Conservation (phyloP, 1,140 invertebrate species). For the Bicyclus anynana region DNA sequence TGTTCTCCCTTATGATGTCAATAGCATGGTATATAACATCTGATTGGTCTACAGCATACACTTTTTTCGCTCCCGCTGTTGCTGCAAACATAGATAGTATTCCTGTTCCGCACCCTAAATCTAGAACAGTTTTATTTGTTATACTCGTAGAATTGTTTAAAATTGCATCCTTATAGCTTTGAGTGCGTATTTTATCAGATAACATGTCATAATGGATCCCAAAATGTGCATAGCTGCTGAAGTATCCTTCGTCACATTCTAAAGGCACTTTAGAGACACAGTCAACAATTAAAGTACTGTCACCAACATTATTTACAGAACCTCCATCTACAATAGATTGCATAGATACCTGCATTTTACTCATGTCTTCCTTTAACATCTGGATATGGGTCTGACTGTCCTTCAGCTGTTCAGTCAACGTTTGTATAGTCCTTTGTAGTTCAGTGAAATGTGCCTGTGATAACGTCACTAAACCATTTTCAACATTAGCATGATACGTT, state of each 20-base stretch:
- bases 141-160: conserved; percentile 86
- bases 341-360: conserved; percentile 82
- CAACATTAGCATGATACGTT: conserved; percentile 76
- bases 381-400: conserved; percentile 78
- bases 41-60: conserved; percentile 96
- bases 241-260: conserved; percentile 88
- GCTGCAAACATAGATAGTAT: conserved; percentile 98
- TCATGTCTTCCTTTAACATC: conserved; percentile 80
- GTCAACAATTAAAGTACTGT: conserved; percentile 50
- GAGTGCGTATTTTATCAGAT: conserved; percentile 93
- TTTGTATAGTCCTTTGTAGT: conserved; percentile 80
- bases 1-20: conserved; percentile 87
- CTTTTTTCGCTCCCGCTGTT: conserved; percentile 92
- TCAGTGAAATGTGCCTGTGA: conserved; percentile 81
- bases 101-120: conserved; percentile 95
- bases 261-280: conserved; percentile 74
- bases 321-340: conserved; percentile 76
- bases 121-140: conserved; percentile 90
- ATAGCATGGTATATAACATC: conserved; percentile 89
- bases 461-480: conserved; percentile 80
- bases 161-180: conserved; percentile 96
- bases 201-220: conserved; percentile 98
- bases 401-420: conserved; percentile 73
- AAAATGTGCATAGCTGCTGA: conserved; percentile 97
- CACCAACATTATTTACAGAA: conserved; percentile 32